phyloP scores from a whole-genome alignment of 2,888 invertebrate genomes.

The Hydrotaea diabolus region DNA sequence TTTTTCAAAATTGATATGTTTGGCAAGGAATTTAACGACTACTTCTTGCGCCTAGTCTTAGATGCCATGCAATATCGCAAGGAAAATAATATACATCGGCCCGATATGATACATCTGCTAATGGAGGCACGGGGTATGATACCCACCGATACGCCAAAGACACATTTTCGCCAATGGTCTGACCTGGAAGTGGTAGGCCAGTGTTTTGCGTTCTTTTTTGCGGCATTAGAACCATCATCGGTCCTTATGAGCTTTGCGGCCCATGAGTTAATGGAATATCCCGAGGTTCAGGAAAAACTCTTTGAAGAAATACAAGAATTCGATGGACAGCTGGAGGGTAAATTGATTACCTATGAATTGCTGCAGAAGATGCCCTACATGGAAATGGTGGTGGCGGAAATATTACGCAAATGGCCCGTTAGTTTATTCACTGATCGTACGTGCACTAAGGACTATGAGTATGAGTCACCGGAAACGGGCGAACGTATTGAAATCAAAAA shows the following conservation, averaged over 20 bases:
- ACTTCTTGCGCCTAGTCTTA: slow-evolving; percentile 80
- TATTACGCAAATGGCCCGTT: slow-evolving; percentile 81
- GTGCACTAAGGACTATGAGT: slow-evolving; percentile 81
- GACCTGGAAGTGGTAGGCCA: slow-evolving; percentile 81
- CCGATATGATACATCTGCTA: slow-evolving; percentile 83
- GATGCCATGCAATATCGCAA: slow-evolving; percentile 81
- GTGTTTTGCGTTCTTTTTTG: slow-evolving; percentile 81
- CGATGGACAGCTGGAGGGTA: slow-evolving; percentile 76
- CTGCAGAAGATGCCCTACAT: slow-evolving; percentile 83
- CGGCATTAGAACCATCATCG: slow-evolving; percentile 81
- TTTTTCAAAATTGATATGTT: slow-evolving; percentile 74
- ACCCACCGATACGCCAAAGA: slow-evolving; percentile 43
- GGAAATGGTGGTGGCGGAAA: slow-evolving; percentile 83
- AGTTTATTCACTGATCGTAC: slow-evolving; percentile 79
- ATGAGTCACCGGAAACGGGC: slow-evolving; percentile 26
- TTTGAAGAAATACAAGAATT: slow-evolving; percentile 82
- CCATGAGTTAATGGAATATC: slow-evolving; percentile 82
- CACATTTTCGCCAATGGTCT: slow-evolving; percentile 58
- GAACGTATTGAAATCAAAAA: slow-evolving; percentile 80
- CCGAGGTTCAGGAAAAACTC: slow-evolving; percentile 82
- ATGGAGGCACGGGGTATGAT: slow-evolving; percentile 79
- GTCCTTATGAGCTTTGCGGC: slow-evolving; percentile 80
- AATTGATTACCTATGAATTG: slow-evolving; percentile 81
- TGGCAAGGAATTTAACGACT: slow-evolving; percentile 73
- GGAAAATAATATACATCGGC: slow-evolving; percentile 81